Conservation (phyloP, 2,888 invertebrate species). For the Lacanobia oleracea region DNA sequence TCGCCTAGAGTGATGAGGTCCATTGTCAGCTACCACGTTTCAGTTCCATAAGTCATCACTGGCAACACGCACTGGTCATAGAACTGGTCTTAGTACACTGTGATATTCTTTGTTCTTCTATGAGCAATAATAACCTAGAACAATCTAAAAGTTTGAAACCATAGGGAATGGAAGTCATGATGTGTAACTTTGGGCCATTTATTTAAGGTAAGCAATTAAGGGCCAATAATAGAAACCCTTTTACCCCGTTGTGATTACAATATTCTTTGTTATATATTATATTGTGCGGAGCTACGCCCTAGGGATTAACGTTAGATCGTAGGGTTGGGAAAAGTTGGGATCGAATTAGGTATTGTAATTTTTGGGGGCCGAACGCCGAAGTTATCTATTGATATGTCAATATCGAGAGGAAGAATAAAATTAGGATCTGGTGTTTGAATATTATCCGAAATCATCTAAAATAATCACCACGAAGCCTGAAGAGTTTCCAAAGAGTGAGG, state of each 20-base stretch:
- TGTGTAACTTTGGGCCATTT: slow-evolving; percentile 32
- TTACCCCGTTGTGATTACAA: slow-evolving; percentile 64
- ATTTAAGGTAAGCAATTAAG: slow-evolving; percentile 56
- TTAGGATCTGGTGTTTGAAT: too few species aligned
- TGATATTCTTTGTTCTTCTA: too few species aligned
- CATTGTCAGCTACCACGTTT: too few species aligned
- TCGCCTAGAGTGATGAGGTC: too few species aligned
- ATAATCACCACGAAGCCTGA: too few species aligned
- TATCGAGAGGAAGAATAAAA: too few species aligned
- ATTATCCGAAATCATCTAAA: too few species aligned
- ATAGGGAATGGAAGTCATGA: background rate
- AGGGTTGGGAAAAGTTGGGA: slow-evolving; percentile 15
- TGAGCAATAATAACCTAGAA: background rate
- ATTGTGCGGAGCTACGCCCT: slow-evolving; percentile 54
- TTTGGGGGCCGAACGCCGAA: slow-evolving; percentile 33
- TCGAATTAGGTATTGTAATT: background rate
- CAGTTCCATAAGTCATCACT: too few species aligned
- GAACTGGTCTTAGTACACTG: too few species aligned
- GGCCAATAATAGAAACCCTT: slow-evolving; percentile 61
- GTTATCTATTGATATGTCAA: background rate
- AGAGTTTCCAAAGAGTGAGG: too few species aligned
- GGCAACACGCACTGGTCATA: too few species aligned
- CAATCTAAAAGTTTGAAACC: slow-evolving; percentile 19
- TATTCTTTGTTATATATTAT: slow-evolving; percentile 63
- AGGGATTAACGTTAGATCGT: slow-evolving; percentile 54